Conservation (phyloP, 1,140 invertebrate species). For the Drosophila arawakana region DNA sequence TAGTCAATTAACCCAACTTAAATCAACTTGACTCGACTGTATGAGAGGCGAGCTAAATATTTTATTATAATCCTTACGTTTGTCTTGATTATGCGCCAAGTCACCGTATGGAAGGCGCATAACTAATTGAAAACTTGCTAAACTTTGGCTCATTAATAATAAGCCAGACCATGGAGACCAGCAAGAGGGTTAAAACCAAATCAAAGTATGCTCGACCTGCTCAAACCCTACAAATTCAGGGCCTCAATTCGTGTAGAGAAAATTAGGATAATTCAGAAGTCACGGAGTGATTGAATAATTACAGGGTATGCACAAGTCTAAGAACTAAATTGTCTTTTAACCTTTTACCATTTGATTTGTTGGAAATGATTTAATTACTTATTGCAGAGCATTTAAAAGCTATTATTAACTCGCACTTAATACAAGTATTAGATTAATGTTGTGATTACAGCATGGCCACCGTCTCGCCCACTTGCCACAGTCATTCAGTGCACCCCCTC, state of each 20-base stretch:
- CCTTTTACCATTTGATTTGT: constrained; percentile 55
- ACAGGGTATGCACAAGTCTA: not conserved
- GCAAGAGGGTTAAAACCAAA: constrained; percentile 19
- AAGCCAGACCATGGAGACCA: constrained; percentile 43
- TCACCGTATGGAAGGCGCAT: constrained; percentile 40
- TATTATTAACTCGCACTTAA: constrained; percentile 69
- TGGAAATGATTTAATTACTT: constrained; percentile 75
- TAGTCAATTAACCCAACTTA: constrained; percentile 61
- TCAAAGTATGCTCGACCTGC: not conserved
- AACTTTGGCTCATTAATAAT: constrained; percentile 80
- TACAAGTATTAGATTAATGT: constrained; percentile 73
- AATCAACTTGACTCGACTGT: constrained; percentile 8
- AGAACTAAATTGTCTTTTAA: not conserved
- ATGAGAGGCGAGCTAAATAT: constrained; percentile 60
- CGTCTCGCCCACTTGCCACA: not conserved
- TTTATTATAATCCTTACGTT: constrained; percentile 67
- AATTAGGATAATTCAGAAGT: not conserved
- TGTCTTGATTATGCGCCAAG: constrained; percentile 67
- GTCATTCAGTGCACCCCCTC: not conserved
- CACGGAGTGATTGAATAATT: not conserved
- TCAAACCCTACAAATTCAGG: not conserved
- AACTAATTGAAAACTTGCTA: constrained; percentile 78
- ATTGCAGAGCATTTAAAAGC: constrained; percentile 56
- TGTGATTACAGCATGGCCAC: constrained; percentile 53
- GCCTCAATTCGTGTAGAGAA: not conserved